Evolutionary conservation across 1,140 invertebrate species (phyloP), one percentile per base, ranked within the genome.

Genomic region (Drosophila arizonae): DNA sequence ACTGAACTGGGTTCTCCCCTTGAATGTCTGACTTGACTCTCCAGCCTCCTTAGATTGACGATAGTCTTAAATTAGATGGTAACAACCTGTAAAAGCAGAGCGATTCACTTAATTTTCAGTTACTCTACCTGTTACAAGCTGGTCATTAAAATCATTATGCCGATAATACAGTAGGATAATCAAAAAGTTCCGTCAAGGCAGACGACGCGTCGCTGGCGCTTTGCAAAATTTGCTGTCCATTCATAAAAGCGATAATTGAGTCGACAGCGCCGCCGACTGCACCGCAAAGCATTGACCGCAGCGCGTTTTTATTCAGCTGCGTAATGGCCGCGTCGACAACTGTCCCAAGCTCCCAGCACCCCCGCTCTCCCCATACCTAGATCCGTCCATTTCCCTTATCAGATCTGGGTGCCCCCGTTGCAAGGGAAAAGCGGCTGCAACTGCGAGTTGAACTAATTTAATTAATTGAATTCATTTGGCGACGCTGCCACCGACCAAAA

Each of bases 401-500:
- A 10, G 50, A 58, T 58, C 39, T 24, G 50, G 17, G 17, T 76
- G 45, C 26, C 15, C 30, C 15, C 26, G 13, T 28, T 51, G 4
- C 24, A n/a, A 51, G 50, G 13, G 48, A 30, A 50, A 45, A 24
- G 33, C 63, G 36, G 60, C 58, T 73, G 74, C 67, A 56, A 50
- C 48, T 76, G 77, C 57, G 45, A 72, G 77, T 73, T 54, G 51
- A 65, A 69, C 77, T 85, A 85, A 85, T 85, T 85, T 77, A 85
- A 85, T 85, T 85, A 85, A 85, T 85, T 85, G 81, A 85, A 84
- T 85, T 84, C 81, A 84, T 85, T 84, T 84, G 71, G 81, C 41
- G 65, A 70, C 58, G 39, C 17, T 68, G 21, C 21, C 3, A 24
- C 21, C 21, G 21, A 24, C 1, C 21, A 24, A 24, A 24, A 24